Base-by-base conservation (phyloP, 2,888 invertebrate genomes). In the Helobdella robusta region DNA sequence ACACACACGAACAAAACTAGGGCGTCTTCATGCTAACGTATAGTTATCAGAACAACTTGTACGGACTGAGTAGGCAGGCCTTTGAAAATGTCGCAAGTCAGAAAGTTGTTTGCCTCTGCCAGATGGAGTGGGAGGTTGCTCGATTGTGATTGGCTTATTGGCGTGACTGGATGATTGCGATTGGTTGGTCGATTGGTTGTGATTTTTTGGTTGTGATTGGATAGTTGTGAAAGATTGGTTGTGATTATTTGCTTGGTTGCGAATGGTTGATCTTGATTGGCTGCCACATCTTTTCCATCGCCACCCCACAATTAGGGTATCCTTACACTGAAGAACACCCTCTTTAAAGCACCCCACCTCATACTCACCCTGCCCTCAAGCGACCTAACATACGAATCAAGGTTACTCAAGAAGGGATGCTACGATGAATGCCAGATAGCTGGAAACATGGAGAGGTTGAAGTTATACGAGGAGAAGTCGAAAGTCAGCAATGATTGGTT, bases 1-100 rank as follows among this genome's bases (percentile, higher is more conserved):
- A n/a, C n/a, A n/a, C n/a, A n/a, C n/a, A n/a, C n/a, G n/a, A n/a
- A n/a, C n/a, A n/a, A n/a, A n/a, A n/a, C 4, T 32, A 56, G 56
- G 56, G 56, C 4, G 28, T 32, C 32, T 56, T 56, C 56, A 8
- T 56, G 32, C 30, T 32, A 32, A 56, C 56, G 6, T 56, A 56
- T 20, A 25, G 30, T 2, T 32, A 25, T 18, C 8, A 56, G 8
- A 30, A 56, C 25, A 56, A 4, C 32, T 6, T 56, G 30, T 56
- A 30, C 23, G 56, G 56, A n/a, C 32, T 56, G 30, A 30, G 28
- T 18, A 2, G 56, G 3, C 6, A 20, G 20, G 25, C 56, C n/a
- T 56, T 56, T 56, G 56, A 56, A 56, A n/a, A 25, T n/a, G 32
- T 8, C 6, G 56, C 56, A 28, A 25, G n/a, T 4, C 30, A 56